A percentile compares a stretch with the other conserved stretches of the same genome.
phyloP scores from a whole-genome alignment of 2,113 vertebrate species.

The Ciconia stormi region DNA sequence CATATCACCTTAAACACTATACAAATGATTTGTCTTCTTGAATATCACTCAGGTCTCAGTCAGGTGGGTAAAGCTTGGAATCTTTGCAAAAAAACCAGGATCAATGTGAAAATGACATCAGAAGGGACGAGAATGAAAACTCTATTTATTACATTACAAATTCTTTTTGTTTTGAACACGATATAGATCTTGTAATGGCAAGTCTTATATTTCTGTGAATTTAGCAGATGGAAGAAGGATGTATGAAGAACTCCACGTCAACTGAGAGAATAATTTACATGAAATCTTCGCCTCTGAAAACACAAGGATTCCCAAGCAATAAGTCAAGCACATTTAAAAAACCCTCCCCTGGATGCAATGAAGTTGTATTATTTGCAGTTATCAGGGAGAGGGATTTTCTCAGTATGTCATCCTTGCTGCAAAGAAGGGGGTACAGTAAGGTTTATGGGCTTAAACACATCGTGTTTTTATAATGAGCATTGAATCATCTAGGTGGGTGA shows the following conservation, averaged over 20 bases:
- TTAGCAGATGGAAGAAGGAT: slow-evolving; percentile 19
- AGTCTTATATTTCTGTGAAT: slow-evolving; percentile 42
- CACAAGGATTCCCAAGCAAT: background rate
- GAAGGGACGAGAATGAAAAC: background rate
- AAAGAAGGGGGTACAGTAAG: background rate
- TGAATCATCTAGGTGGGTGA: slow-evolving; percentile 12
- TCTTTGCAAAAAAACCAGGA: background rate
- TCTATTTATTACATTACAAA: background rate
- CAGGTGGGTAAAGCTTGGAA: background rate
- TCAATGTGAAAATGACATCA: background rate
- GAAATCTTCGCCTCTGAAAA: background rate
- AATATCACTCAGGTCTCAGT: background rate
- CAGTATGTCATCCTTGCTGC: background rate
- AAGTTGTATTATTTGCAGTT: background rate
- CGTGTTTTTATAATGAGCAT: background rate
- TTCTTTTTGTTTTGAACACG: background rate
- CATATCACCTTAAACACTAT: background rate
- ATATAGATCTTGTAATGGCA: background rate
- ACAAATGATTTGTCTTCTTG: slow-evolving; percentile 7
- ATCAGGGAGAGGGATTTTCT: background rate
- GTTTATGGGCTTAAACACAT: background rate
- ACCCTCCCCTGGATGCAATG: background rate
- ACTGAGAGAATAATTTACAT: slow-evolving; percentile 49
- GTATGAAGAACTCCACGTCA: slow-evolving; percentile 5
- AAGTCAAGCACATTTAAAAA: background rate